Conservation (phyloP, 2,888 invertebrate genomes). For the Dione vanillae region DNA sequence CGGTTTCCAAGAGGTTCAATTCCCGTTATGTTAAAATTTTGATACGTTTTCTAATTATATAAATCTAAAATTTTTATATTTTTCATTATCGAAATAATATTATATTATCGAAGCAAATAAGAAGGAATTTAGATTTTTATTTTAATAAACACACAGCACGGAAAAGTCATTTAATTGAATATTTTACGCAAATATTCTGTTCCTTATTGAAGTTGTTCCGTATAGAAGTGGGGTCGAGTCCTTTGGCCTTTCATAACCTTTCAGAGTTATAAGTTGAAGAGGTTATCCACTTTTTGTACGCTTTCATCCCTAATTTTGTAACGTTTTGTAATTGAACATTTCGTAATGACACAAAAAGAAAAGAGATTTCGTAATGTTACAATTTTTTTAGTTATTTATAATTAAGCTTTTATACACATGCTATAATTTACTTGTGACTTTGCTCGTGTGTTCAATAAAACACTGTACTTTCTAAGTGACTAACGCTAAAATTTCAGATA, state of each 20-base stretch:
- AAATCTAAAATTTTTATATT: no score
- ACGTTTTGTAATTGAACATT: conserved; percentile 17
- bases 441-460: no score
- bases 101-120: no score
- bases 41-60: no score
- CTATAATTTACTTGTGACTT: no score
- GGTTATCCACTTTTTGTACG: conserved; percentile 20
- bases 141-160: conserved; percentile 29
- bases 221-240: conserved; percentile 26
- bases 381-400: not conserved
- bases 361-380: not conserved
- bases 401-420: no score
- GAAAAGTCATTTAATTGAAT: conserved; percentile 30
- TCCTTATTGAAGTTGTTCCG: conserved; percentile 28
- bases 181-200: conserved; percentile 34
- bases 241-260: conserved; percentile 30
- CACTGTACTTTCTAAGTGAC: no score
- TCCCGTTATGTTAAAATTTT: no score
- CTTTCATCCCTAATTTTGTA: conserved; percentile 17
- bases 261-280: conserved; percentile 24
- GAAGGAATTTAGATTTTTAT: no score
- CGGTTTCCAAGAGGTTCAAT: no score
- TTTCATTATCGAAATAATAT: not conserved
- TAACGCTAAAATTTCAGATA: no score
- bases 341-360: not conserved